Evolutionary conservation across 2,888 invertebrate genomes (phyloP), one percentile per base, ranked within the genome.

Genomic region (Aspidiotus rigidus): DNA sequence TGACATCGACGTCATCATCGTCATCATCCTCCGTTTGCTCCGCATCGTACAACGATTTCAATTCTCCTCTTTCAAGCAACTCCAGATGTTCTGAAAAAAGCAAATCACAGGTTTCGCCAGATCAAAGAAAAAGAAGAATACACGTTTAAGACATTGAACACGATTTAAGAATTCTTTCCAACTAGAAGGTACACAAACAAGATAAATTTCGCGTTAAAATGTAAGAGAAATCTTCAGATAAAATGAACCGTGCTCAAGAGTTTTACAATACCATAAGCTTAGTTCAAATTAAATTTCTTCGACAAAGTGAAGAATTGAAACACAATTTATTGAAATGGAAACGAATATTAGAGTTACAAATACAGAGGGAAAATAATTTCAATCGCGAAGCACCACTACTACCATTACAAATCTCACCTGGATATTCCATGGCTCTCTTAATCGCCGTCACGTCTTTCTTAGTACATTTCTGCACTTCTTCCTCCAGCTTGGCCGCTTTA

Each of bases 381-480:
- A 5, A 28, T 28, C 28, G 28, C 28, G 28, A 28, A 28, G 28
- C 28, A 28, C 5, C 28, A 5, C 28, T 3, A 28, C 28, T 28
- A 28, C 28, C 28, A 28, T 28, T 28, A 28, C 28, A 28, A n/a
- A 28, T 75, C 75, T 74, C 77, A 88, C 89, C 90, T 76, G 97
- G 96, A 81, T 88, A 89, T 54, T 93, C 88, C 95, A 97, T 95
- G 5, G 95, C 93, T 75, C 89, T 89, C 74, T 89, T 87, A 70
- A 96, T 94, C 9, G 93, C 93, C 73, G 86, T 83, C 0, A 94
- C 93, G 80, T 97, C 96, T 79, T 97, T 96, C 73, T 93, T 85
- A 28, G 94, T 91, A 94, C 96, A 97, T 77, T 98, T 98, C 75
- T 90, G 90, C 64, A 98, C 93, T 79, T 98, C 97, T 77, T 96